Evolutionary conservation across 2,113 vertebrate species (phyloP).

Genomic region (Paraplagusia blochii): DNA sequence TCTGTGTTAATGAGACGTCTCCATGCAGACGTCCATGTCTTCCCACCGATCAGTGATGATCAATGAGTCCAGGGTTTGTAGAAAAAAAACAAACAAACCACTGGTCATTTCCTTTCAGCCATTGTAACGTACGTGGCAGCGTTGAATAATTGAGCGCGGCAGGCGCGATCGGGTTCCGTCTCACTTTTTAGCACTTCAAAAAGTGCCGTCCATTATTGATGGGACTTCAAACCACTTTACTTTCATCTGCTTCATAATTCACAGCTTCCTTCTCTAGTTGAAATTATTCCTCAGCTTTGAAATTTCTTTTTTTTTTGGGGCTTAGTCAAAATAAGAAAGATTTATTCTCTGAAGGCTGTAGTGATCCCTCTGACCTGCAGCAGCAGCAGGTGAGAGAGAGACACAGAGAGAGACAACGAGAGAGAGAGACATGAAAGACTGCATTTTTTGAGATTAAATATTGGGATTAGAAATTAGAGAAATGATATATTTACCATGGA

Average conservation of each 20-base stretch:
- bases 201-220: constrained; percentile 73
- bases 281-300: constrained; percentile 8
- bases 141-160: constrained; percentile 69
- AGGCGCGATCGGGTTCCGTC: constrained; percentile 69
- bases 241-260: constrained; percentile 69
- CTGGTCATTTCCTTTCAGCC: constrained; percentile 50
- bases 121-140: constrained; percentile 40
- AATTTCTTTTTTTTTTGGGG: constrained; percentile 17
- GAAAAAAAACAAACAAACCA: constrained; percentile 29
- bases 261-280: constrained; percentile 47
- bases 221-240: constrained; percentile 64
- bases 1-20: background rate
- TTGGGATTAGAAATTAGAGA: too few species aligned
- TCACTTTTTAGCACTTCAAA: constrained; percentile 72
- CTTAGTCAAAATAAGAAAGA: background rate
- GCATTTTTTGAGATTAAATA: too few species aligned
- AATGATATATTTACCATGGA: too few species aligned
- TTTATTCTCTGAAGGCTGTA: background rate
- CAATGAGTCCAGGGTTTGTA: constrained; percentile 17
- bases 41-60: constrained; percentile 26
- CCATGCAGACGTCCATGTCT: background rate
- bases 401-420: background rate
- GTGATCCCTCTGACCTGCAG: too few species aligned
- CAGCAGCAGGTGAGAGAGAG: background rate
- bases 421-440: background rate